These are phyloP conservation scores for Caenorhabditis sp. DNA, from an alignment of 2,888 invertebrate genomes.

Conservation along the genomic window DNA sequence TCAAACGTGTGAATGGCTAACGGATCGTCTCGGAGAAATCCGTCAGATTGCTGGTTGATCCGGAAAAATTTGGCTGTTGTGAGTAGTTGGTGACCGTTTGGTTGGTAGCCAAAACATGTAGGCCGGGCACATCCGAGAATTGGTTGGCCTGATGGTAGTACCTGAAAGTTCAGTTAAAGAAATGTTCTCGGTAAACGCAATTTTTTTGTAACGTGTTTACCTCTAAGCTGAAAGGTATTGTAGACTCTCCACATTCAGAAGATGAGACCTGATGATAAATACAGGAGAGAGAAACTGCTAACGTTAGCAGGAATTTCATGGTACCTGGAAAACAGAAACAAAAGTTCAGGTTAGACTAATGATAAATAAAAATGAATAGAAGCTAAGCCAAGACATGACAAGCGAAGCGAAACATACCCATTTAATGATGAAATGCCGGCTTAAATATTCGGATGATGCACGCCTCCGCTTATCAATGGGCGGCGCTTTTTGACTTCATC, in stretches of 20 bases:
- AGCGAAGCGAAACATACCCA: too few species aligned
- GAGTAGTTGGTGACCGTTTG: constrained; percentile 62
- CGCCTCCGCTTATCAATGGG: constrained; percentile 12
- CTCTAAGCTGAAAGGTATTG: constrained; percentile 71
- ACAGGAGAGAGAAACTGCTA: background rate
- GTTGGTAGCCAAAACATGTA: constrained; percentile 74
- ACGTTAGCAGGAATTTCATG: constrained; percentile 7
- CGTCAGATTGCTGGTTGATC: constrained; percentile 63
- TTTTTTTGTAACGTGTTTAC: constrained; percentile 27
- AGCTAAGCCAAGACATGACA: too few species aligned
- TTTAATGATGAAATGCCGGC: background rate
- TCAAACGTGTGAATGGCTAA: constrained; percentile 56
- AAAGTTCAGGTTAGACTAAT: too few species aligned
- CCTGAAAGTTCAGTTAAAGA: constrained; percentile 56
- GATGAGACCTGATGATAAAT: background rate
- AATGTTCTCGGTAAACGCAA: too few species aligned
- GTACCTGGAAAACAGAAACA: constrained; percentile 4
- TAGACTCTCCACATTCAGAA: constrained; percentile 65
- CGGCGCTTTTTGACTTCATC: too few species aligned
- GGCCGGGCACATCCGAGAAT: constrained; percentile 75
- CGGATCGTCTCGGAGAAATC: constrained; percentile 62
- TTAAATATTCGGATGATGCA: constrained; percentile 44
- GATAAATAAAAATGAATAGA: background rate
- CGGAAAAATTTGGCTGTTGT: constrained; percentile 72
- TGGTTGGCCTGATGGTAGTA: constrained; percentile 65